phyloP scores from a whole-genome alignment of 2,888 invertebrate species.

The Sussaba pulchella region DNA sequence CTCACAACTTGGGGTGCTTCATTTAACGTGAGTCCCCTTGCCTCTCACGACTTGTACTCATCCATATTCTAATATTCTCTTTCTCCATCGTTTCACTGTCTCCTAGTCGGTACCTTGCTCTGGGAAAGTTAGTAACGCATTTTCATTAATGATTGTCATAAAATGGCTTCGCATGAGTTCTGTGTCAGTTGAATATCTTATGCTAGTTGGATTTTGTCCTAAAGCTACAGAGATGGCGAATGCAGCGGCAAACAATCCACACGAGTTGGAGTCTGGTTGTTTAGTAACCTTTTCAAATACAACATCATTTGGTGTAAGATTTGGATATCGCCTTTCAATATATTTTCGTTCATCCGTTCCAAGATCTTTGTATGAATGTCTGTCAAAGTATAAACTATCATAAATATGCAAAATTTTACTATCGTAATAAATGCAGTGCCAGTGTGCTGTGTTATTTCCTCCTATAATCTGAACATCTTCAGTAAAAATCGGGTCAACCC shows the following conservation, averaged over 20 bases:
- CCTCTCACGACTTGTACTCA: too few species aligned
- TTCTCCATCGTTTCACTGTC: too few species aligned
- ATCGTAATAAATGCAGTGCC: conserved; percentile 24
- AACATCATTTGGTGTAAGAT: neutral
- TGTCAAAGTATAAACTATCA: neutral
- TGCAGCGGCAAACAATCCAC: neutral
- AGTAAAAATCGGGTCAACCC: neutral
- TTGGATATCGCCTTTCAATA: neutral
- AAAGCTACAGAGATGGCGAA: neutral
- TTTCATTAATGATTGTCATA: neutral
- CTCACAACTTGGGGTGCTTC: too few species aligned
- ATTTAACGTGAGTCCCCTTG: too few species aligned
- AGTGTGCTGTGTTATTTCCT: neutral
- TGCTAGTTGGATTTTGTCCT: neutral
- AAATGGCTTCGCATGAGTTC: neutral
- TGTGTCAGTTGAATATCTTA: neutral
- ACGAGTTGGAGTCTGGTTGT: neutral
- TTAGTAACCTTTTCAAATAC: conserved; percentile 5
- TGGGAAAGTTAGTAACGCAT: neutral
- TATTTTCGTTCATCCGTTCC: neutral
- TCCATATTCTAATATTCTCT: too few species aligned
- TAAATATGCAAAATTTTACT: conserved; percentile 2
- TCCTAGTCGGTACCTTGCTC: neutral
- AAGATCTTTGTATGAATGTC: neutral
- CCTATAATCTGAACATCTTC: conserved; percentile 11